A percentile compares a stretch with the other conserved stretches of the same genome.
Evolutionary conservation across 2,888 invertebrate genomes (phyloP).

Genomic region (Andricus quercusramuli): DNA sequence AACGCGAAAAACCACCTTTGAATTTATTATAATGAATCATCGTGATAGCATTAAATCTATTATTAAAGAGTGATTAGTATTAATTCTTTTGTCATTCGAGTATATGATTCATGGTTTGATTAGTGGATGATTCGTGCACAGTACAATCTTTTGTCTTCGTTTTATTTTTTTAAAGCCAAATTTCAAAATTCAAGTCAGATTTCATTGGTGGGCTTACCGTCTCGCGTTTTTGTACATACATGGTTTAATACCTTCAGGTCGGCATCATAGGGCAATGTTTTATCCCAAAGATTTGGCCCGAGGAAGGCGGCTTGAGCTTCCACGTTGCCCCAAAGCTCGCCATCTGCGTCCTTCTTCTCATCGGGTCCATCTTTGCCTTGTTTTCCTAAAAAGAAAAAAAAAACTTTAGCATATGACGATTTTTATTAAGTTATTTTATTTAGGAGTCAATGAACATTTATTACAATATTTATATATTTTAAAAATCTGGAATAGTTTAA

Average conservation of each 20-base stretch:
- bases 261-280: constrained; percentile 93
- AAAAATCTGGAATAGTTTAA: too few relatives aligned
- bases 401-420: neutral
- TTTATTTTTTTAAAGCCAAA: constrained; percentile 22
- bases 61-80: neutral
- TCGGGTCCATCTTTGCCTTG: constrained; percentile 79
- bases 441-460: neutral
- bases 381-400: constrained; percentile 69
- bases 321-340: constrained; percentile 90
- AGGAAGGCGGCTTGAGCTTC: constrained; percentile 97
- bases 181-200: constrained; percentile 36
- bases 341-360: constrained; percentile 88
- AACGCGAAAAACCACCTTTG: too few relatives aligned
- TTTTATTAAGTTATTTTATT: neutral
- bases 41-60: too few relatives aligned
- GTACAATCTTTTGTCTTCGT: constrained; percentile 5
- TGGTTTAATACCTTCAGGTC: constrained; percentile 92
- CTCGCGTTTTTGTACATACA: constrained; percentile 77
- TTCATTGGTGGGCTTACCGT: constrained; percentile 72
- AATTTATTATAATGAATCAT: too few relatives aligned
- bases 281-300: constrained; percentile 97
- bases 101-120: constrained; percentile 40
- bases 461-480: neutral
- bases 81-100: constrained; percentile 32
- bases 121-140: constrained; percentile 41